Conservation (phyloP, 2,113 vertebrate species). For the Mormyrus lacerda region DNA sequence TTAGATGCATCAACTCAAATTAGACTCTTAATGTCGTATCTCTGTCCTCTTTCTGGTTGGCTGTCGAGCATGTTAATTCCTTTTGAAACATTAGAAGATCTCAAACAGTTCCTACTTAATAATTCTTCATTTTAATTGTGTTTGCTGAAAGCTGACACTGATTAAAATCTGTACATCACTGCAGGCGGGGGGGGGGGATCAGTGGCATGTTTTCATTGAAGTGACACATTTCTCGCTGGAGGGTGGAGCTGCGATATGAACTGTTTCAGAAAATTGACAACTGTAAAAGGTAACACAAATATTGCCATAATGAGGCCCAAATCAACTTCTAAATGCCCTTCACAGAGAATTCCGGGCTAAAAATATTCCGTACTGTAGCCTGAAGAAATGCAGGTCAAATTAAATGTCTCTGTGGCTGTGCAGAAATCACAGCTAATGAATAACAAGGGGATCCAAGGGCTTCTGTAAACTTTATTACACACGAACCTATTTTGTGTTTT, state of each 20-base stretch:
- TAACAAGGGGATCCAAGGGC: not conserved
- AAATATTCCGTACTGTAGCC: slow-evolving; percentile 9
- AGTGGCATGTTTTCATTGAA: slow-evolving; percentile 54
- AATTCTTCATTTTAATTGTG: slow-evolving; percentile 50
- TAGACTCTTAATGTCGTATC: not conserved
- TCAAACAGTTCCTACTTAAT: slow-evolving; percentile 17
- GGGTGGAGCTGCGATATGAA: slow-evolving; percentile 47
- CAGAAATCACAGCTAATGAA: slow-evolving; percentile 9
- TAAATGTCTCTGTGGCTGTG: not conserved
- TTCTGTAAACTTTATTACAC: not conserved
- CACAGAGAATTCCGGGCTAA: slow-evolving; percentile 29
- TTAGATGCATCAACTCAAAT: slow-evolving; percentile 6
- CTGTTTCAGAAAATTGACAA: slow-evolving; percentile 52
- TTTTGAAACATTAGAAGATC: slow-evolving; percentile 19
- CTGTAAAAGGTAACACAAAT: slow-evolving; percentile 64
- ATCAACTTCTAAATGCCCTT: slow-evolving; percentile 45
- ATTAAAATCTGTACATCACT: slow-evolving; percentile 54
- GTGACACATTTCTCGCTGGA: slow-evolving; percentile 47
- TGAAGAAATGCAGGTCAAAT: slow-evolving; percentile 4
- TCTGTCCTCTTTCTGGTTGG: not conserved
- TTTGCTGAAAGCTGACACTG: slow-evolving; percentile 33
- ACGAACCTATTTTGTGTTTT: not conserved
- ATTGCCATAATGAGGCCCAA: slow-evolving; percentile 61
- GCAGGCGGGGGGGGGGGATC: slow-evolving; percentile 52
- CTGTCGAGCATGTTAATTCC: slow-evolving; percentile 12